Evolutionary conservation across 2,797 vertebrate species (phyloP), one percentile per base, ranked within the genome.

Genomic region (Tiaroga cobitis): DNA sequence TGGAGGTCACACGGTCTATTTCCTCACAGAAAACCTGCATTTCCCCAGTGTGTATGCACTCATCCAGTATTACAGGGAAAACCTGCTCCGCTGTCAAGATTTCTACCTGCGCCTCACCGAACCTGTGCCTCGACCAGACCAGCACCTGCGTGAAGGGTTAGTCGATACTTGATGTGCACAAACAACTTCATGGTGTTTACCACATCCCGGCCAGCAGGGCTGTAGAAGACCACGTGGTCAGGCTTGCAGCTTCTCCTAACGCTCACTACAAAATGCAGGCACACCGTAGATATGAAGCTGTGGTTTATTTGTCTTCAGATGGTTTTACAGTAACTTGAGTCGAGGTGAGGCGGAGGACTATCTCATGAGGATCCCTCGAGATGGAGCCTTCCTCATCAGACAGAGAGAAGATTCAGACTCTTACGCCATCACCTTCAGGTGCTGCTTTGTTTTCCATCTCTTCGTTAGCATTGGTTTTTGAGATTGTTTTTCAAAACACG

Each of bases 351-450:
- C 98, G 0, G 98, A 98, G 91, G 97, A 99, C 87, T 98, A 98
- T 95, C 92, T 99, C 85, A 94, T 98, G 94, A 90, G 97, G 89
- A 97, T 99, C 59, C 98, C 98, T 80, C 95, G 98, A 65, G 98
- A 99, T 0, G 98, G 98, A 89, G 98, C 98, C 24, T 99, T 99
- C 91, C 95, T 99, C 73, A 97, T 99, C 90, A 95, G 98, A 61
- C 96, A 95, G 91, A 95, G 97, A 89, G 97, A 99, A 32, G 96
- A 96, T 5, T 85, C 87, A 0, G 94, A 97, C 87, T 97, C 97
- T 0, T 99, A 95, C 5, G 98, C 98, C 91, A 98, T 99, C 94
- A 99, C 98, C 24, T 99, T 99, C 94, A 98, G 98, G 98, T 98
- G 63, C 83, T 3, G 21, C 37, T 61, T 34, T 16, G 8, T 43